These are phyloP conservation scores for Auanema freiburgensis DNA, from an alignment of 2,888 invertebrate genomes.

Conservation along the genomic window DNA sequence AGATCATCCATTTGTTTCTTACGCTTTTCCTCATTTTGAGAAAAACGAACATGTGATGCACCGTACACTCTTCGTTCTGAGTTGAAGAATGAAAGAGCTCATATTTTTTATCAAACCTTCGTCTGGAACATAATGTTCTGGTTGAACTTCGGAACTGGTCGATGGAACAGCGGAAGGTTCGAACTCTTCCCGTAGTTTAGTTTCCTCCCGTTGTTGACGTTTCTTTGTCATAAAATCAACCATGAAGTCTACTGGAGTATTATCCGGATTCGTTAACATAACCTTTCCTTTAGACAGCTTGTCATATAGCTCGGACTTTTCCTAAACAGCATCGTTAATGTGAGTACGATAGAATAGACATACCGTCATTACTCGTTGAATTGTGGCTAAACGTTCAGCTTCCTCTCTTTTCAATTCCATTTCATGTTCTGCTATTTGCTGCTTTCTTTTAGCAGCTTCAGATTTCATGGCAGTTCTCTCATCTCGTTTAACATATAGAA, in stretches of 20 bases:
- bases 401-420: slow-evolving; percentile 41
- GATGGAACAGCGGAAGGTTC: slow-evolving; percentile 17
- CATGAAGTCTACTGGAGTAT: slow-evolving; percentile 48
- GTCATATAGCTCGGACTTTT: slow-evolving; percentile 52
- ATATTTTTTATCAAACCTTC: slow-evolving; percentile 28
- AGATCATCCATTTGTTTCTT: slow-evolving; percentile 35
- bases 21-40: slow-evolving; percentile 48
- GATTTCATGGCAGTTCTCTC: slow-evolving; percentile 9
- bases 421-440: slow-evolving; percentile 27
- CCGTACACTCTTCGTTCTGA: slow-evolving; percentile 53
- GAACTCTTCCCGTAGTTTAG: neutral
- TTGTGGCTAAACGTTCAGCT: slow-evolving; percentile 22
- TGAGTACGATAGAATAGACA: neutral
- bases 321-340: slow-evolving; percentile 15
- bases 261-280: slow-evolving; percentile 31
- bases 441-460: slow-evolving; percentile 21
- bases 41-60: slow-evolving; percentile 49
- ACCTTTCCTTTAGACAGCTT: slow-evolving; percentile 40
- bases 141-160: slow-evolving; percentile 22
- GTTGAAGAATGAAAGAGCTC: slow-evolving; percentile 3
- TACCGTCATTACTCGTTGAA: slow-evolving; percentile 17
- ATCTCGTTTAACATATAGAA: slow-evolving; percentile 30
- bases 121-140: slow-evolving; percentile 47
- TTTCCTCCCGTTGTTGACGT: slow-evolving; percentile 31
- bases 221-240: slow-evolving; percentile 52